Evolutionary conservation across 2,797 vertebrate species (phyloP).

Genomic region (Alfaro cultratus): DNA sequence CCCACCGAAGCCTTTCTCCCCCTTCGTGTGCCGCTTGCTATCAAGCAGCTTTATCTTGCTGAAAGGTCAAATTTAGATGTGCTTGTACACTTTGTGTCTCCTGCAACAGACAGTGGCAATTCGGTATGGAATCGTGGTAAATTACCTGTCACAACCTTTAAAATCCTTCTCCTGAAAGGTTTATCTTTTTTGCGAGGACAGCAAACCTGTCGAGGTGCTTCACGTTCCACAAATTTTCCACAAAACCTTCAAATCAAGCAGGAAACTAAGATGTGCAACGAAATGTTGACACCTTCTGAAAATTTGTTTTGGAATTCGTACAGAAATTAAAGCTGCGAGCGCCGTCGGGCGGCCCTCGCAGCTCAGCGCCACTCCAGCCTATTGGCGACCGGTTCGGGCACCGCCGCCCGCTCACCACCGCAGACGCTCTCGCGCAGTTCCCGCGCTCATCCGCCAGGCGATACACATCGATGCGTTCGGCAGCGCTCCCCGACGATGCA

Average conservation of each 20-base stretch:
- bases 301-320: neutral
- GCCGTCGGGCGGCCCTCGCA: too few species aligned
- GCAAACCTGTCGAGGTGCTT: neutral
- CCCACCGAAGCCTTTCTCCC: constrained; percentile 6
- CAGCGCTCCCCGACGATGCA: too few species aligned
- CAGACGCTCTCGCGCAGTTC: too few species aligned
- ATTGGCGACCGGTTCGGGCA: too few species aligned
- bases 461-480: too few species aligned
- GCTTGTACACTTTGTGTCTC: constrained; percentile 38
- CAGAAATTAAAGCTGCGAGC: neutral
- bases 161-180: neutral
- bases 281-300: neutral
- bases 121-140: neutral
- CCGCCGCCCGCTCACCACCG: too few species aligned
- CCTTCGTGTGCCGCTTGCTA: constrained; percentile 22
- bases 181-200: neutral
- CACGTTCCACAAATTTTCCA: neutral
- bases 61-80: constrained; percentile 40
- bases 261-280: neutral
- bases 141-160: neutral
- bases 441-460: too few species aligned
- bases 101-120: constrained; percentile 2
- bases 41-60: constrained; percentile 34
- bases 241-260: neutral
- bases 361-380: too few species aligned